Conservation (phyloP, 2,113 vertebrate genomes). For the Nibea coibor region DNA sequence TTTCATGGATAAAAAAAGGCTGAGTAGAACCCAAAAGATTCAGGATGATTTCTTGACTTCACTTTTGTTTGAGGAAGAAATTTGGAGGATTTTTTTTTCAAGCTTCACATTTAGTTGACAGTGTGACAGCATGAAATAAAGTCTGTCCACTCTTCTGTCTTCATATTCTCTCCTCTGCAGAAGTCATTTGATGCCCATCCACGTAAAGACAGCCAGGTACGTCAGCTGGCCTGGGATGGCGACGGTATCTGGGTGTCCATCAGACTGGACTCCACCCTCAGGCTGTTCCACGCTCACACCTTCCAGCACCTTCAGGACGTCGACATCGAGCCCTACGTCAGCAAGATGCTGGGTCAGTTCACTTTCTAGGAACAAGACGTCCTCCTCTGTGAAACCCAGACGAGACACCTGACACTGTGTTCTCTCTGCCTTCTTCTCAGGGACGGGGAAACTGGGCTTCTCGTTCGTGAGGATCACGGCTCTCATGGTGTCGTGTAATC, state of each 20-base stretch:
- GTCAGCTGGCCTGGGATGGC: constrained; percentile 96
- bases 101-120: background rate
- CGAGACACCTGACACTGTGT: background rate
- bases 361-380: background rate
- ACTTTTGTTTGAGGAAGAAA: background rate
- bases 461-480: constrained; percentile 98
- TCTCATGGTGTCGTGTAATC: constrained; percentile 93
- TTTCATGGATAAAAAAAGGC: background rate
- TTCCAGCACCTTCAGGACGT: constrained; percentile 98
- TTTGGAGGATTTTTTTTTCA: background rate
- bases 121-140: background rate
- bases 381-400: background rate
- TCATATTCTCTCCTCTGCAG: constrained; percentile 71
- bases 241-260: constrained; percentile 99
- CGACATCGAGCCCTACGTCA: constrained; percentile 99
- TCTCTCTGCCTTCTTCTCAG: constrained; percentile 66
- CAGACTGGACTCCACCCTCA: constrained; percentile 94
- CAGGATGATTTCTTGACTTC: background rate
- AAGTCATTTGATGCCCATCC: constrained; percentile 97
- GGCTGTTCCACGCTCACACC: constrained; percentile 97
- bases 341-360: constrained; percentile 96
- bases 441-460: constrained; percentile 97
- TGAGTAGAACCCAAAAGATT: background rate
- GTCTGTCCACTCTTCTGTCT: background rate
- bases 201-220: constrained; percentile 96